Conservation (phyloP, 2,113 vertebrate genomes). For the Prionailurus bengalensis region DNA sequence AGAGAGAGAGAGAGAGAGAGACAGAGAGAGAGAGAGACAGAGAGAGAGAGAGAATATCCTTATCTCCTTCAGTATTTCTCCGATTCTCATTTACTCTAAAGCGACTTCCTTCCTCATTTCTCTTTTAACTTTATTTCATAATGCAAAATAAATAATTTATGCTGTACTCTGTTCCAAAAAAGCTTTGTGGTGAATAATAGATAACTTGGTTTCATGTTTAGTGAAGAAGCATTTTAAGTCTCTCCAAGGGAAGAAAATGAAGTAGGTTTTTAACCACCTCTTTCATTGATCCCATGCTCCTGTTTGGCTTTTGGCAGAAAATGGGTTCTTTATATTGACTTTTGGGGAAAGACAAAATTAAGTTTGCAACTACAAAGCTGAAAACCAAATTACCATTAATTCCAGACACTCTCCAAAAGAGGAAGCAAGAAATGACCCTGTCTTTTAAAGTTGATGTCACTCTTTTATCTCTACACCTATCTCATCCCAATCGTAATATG, state of each 20-base stretch:
- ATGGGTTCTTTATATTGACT: background rate
- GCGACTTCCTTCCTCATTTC: background rate
- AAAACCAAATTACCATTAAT: background rate
- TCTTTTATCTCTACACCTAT: background rate
- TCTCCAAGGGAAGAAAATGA: conserved; percentile 53
- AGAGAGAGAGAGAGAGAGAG: no score
- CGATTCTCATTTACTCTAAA: background rate
- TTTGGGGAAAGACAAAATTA: conserved; percentile 50
- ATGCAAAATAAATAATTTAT: conserved; percentile 69
- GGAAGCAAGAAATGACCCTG: background rate
- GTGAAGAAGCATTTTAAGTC: conserved; percentile 51
- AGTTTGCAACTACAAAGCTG: background rate
- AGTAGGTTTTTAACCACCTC: background rate
- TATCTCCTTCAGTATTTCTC: background rate
- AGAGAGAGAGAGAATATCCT: background rate
- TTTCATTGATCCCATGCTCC: background rate
- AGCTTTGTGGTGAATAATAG: conserved; percentile 74
- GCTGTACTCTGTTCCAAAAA: conserved; percentile 49
- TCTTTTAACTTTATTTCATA: conserved; percentile 44
- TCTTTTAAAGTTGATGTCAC: background rate
- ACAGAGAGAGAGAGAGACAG: no score
- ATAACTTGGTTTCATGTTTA: conserved; percentile 4
- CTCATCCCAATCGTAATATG: background rate
- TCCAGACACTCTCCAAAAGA: background rate
- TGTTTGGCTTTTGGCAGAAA: background rate